A percentile compares a stretch with the other conserved stretches of the same genome.
Evolutionary conservation across 2,113 vertebrate genomes (phyloP).

Genomic region (Blennius ocellaris): DNA sequence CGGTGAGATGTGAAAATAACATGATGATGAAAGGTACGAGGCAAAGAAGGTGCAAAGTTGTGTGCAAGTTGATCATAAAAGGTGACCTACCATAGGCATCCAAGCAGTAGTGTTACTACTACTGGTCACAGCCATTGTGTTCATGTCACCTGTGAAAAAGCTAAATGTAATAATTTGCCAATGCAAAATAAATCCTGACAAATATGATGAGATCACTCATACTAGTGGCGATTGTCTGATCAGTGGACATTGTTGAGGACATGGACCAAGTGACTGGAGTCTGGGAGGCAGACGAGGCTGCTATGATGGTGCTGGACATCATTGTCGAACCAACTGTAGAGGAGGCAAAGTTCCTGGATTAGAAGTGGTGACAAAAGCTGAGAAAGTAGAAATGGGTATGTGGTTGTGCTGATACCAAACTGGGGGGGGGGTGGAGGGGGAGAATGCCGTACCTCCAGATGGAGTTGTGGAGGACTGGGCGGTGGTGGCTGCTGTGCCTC

Average conservation of each 20-base stretch:
- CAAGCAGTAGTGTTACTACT: not conserved
- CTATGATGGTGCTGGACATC: not conserved
- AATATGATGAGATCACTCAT: not conserved
- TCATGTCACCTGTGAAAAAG: constrained; percentile 18
- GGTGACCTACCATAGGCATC: constrained; percentile 47
- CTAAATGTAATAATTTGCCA: not conserved
- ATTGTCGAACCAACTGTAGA: constrained; percentile 2
- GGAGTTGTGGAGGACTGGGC: not conserved
- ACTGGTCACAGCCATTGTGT: constrained; percentile 20
- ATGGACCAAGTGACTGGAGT: not conserved
- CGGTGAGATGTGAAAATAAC: constrained; percentile 13
- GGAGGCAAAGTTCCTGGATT: not conserved
- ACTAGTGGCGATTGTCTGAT: constrained; percentile 10
- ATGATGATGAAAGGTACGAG: not conserved
- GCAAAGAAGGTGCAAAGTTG: not conserved
- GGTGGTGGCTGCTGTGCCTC: not conserved
- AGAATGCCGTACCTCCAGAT: not conserved
- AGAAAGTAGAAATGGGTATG: constrained; percentile 1
- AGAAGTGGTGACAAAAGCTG: not conserved
- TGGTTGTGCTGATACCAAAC: not conserved
- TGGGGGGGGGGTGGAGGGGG: not conserved
- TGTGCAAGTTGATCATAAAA: not conserved
- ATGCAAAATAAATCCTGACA: not conserved
- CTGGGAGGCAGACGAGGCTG: not conserved
- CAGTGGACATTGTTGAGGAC: constrained; percentile 5